phyloP scores from a whole-genome alignment of 2,888 invertebrate species.

The Caenorhabditis becei region DNA sequence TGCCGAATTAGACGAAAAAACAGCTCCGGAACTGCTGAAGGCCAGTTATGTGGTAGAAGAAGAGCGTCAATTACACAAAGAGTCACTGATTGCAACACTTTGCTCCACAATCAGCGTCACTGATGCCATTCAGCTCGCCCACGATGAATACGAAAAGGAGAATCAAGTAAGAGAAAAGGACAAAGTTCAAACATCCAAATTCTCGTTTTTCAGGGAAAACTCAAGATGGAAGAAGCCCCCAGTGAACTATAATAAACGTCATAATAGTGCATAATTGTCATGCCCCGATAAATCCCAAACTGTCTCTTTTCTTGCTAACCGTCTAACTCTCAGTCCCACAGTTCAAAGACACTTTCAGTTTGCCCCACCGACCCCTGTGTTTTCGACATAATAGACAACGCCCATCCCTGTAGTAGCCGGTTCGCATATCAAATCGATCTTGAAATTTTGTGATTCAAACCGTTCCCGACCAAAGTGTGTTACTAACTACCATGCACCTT shows the following conservation, averaged over 20 bases:
- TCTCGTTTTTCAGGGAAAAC: conserved; percentile 45
- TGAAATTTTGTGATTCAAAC: conserved; percentile 49
- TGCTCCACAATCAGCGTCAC: conserved; percentile 59
- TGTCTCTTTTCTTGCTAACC: background rate
- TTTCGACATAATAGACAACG: conserved; percentile 25
- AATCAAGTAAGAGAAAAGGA: conserved; percentile 40
- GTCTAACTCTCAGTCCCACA: background rate
- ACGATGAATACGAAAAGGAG: conserved; percentile 55
- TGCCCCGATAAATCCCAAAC: background rate
- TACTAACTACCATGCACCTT: conserved; percentile 9
- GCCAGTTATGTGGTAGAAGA: conserved; percentile 53
- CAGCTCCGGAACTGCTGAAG: conserved; percentile 54
- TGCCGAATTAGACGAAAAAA: conserved; percentile 45
- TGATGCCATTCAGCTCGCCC: conserved; percentile 63
- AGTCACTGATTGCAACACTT: conserved; percentile 62
- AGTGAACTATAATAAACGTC: conserved; percentile 8
- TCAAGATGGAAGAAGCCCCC: conserved; percentile 45
- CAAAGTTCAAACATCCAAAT: background rate
- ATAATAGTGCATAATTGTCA: conserved; percentile 44
- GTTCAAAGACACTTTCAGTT: background rate
- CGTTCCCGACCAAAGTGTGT: conserved; percentile 48
- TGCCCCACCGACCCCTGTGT: conserved; percentile 6
- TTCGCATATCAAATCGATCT: conserved; percentile 61
- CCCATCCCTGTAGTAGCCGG: conserved; percentile 38
- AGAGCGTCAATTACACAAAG: conserved; percentile 52